These are phyloP conservation scores for Melangyna quadrimaculata DNA, from an alignment of 2,888 invertebrate genomes.

Conservation along the genomic window DNA sequence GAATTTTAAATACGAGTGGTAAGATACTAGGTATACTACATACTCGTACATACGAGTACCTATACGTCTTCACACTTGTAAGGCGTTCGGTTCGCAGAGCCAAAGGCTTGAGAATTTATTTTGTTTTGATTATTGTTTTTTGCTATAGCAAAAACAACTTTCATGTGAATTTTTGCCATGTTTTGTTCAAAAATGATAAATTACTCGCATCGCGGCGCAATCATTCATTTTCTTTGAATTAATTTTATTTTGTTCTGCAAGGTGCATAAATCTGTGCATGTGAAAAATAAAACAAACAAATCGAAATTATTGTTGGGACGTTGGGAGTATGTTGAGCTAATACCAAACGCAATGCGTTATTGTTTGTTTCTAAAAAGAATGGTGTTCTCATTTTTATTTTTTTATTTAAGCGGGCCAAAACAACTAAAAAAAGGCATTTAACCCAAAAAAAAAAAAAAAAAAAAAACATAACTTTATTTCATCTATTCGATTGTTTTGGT, in stretches of 20 bases:
- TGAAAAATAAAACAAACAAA: background rate
- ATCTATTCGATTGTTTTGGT: too few species aligned
- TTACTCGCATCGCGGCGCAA: constrained; percentile 1
- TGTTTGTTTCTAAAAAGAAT: background rate
- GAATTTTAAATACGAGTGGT: constrained; percentile 48
- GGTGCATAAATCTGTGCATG: background rate
- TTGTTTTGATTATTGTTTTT: background rate
- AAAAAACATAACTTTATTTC: too few species aligned
- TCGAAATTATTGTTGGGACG: background rate
- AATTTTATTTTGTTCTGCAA: background rate
- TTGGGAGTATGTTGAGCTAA: background rate
- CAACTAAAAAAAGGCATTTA: too few species aligned
- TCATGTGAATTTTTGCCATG: constrained; percentile 58
- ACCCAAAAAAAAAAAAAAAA: too few species aligned
- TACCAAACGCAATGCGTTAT: background rate
- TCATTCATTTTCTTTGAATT: constrained; percentile 1
- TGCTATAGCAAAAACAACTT: constrained; percentile 25
- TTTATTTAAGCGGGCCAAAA: too few species aligned
- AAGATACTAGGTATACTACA: background rate
- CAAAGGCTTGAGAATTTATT: constrained; percentile 16
- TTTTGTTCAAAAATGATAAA: constrained; percentile 60
- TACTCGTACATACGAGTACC: background rate
- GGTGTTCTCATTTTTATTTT: too few species aligned
- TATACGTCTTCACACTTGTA: background rate
- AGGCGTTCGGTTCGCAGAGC: background rate